Conservation (phyloP, 2,888 invertebrate genomes). For the Callyntrura guangdongensis region DNA sequence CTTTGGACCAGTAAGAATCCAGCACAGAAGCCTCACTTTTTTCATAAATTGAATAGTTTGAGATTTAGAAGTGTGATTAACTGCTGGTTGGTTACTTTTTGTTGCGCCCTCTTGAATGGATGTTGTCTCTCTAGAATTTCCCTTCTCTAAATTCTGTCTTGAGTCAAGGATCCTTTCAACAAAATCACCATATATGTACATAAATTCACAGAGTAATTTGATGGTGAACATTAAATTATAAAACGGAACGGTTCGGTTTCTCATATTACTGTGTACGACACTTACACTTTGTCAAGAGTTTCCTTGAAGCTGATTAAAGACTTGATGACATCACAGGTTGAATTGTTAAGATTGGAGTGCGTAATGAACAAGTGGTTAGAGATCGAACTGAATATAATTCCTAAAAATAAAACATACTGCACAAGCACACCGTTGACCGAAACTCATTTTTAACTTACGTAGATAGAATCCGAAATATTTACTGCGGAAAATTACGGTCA, state of each 20-base stretch:
- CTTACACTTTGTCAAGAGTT: constrained; percentile 6
- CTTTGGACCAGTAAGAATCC: constrained; percentile 97
- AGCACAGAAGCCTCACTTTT: constrained; percentile 88
- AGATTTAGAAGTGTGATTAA: not conserved
- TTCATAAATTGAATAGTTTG: not conserved
- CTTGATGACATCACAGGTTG: constrained; percentile 2
- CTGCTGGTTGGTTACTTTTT: not conserved
- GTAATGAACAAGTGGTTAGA: not conserved
- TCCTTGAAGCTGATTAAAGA: constrained; percentile 3
- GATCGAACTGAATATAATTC: constrained; percentile 6
- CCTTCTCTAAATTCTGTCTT: no score
- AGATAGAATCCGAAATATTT: no score
- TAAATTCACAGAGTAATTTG: not conserved
- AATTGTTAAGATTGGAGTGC: no score
- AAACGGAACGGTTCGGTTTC: no score
- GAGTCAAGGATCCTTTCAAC: no score
- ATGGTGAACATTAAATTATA: not conserved
- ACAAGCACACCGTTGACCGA: constrained; percentile 29
- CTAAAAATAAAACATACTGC: constrained; percentile 35
- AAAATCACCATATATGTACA: not conserved
- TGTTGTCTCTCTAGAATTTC: not conserved
- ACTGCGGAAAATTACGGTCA: no score
- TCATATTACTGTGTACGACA: not conserved
- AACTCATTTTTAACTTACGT: constrained; percentile 13
- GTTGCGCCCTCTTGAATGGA: not conserved